Percentiles rank a stretch among this genome's conserved stretches.
Evolutionary conservation across 1,140 invertebrate species (phyloP).

Genomic region (Aphaenogaster floridana): DNA sequence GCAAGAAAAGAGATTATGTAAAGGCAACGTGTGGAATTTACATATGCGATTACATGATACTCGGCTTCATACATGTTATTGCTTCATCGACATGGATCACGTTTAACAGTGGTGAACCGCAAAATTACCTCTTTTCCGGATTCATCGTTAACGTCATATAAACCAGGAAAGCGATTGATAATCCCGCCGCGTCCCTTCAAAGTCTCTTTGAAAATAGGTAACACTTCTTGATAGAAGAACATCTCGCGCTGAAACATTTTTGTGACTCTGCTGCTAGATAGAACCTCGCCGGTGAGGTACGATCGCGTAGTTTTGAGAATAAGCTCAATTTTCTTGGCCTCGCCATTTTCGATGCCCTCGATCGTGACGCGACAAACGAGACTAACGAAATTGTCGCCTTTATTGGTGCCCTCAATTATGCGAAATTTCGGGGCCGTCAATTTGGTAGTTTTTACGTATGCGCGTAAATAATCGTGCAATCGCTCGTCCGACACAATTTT

Average conservation of each 20-base stretch:
- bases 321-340: constrained; percentile 43
- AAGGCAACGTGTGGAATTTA: constrained; percentile 5
- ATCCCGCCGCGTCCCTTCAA: constrained; percentile 3
- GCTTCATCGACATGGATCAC: not conserved
- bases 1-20: constrained; percentile 28
- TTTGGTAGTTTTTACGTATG: not conserved
- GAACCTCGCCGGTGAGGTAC: not conserved
- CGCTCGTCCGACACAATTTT: not conserved
- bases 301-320: constrained; percentile 66
- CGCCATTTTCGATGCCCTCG: constrained; percentile 58
- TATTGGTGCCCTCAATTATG: constrained; percentile 49
- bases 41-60: constrained; percentile 5
- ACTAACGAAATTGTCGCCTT: constrained; percentile 74
- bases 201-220: constrained; percentile 65
- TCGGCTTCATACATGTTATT: not conserved
- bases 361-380: constrained; percentile 66
- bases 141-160: constrained; percentile 41
- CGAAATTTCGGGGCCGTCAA: constrained; percentile 54
- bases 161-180: constrained; percentile 39
- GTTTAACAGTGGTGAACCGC: not conserved
- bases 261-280: not conserved
- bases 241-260: constrained; percentile 71
- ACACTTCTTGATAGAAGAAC: constrained; percentile 62
- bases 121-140: constrained; percentile 68
- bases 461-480: constrained; percentile 14